phyloP scores from a whole-genome alignment of 30 jellyfish, hydroid and myxozoan species.

The Sanderia malayensis region DNA sequence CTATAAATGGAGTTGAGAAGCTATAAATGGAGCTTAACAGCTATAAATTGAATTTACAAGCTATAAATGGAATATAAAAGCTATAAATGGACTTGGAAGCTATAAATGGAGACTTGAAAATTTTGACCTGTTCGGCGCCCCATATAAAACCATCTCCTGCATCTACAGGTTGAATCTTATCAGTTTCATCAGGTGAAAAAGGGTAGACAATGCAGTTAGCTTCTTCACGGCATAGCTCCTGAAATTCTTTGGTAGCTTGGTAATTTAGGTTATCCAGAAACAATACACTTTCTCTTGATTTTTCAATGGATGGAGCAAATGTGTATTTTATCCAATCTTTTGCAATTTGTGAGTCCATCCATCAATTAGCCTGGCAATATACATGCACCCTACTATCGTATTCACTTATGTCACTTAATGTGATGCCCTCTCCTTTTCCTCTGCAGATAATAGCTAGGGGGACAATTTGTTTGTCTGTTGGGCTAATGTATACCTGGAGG shows the following conservation, averaged over 20 bases:
- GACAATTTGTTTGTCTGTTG: not conserved
- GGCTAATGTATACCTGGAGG: not conserved
- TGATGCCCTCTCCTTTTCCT: conserved; percentile 11
- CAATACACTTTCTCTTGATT: conserved; percentile 9
- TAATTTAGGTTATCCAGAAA: conserved; percentile 6
- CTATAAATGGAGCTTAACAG: no score
- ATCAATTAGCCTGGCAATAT: conserved; percentile 5
- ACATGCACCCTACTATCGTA: conserved; percentile 10
- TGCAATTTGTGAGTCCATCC: not conserved
- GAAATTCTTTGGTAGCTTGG: not conserved
- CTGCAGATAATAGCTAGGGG: conserved; percentile 4
- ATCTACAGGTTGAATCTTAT: conserved; percentile 9
- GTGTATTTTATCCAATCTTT: conserved; percentile 1
- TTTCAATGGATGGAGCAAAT: conserved; percentile 14
- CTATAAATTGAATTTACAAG: no score
- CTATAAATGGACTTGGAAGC: no score
- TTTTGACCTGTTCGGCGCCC: no score
- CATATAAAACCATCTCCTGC: conserved; percentile 2
- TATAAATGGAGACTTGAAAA: no score
- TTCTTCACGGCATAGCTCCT: not conserved
- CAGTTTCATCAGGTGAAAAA: conserved; percentile 1
- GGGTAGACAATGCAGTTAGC: conserved; percentile 2
- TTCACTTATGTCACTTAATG: not conserved
- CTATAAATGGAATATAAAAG: no score
- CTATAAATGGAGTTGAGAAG: no score